phyloP scores from a whole-genome alignment of 2,888 invertebrate genomes.

The Patella ulyssiponensis region DNA sequence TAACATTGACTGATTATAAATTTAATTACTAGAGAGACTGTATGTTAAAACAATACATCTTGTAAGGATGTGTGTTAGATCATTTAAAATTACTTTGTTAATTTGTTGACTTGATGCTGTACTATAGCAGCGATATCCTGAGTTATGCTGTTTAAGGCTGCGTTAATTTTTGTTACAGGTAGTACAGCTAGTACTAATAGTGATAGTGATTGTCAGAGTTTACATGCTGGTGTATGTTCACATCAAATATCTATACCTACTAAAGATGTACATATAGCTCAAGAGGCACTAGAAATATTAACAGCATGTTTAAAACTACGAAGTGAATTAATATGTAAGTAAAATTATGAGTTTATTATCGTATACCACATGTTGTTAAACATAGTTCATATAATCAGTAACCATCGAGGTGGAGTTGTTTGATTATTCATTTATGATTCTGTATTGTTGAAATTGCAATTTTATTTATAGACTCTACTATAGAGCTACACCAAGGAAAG shows the following conservation, averaged over 20 bases:
- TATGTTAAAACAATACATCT: too few relatives aligned
- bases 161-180: slow-evolving; percentile 50
- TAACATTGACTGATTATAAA: too few relatives aligned
- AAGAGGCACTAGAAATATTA: slow-evolving; percentile 73
- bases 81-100: too few relatives aligned
- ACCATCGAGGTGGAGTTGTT: too few relatives aligned
- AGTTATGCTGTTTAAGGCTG: neutral
- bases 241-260: slow-evolving; percentile 68
- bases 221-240: slow-evolving; percentile 72
- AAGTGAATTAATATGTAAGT: slow-evolving; percentile 69
- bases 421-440: too few relatives aligned
- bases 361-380: too few relatives aligned
- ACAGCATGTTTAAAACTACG: slow-evolving; percentile 73
- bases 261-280: slow-evolving; percentile 72
- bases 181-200: slow-evolving; percentile 72
- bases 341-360: neutral
- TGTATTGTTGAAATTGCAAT: too few relatives aligned
- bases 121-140: neutral
- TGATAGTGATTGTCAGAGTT: slow-evolving; percentile 67
- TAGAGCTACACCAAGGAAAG: too few relatives aligned
- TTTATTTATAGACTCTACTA: too few relatives aligned
- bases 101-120: too few relatives aligned
- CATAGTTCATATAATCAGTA: too few relatives aligned
- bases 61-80: neutral
- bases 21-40: too few relatives aligned